Percentiles rank a stretch among this genome's conserved stretches.
These are phyloP conservation scores for Oceanites oceanicus DNA, from an alignment of 2,113 vertebrate genomes.

Conservation along the genomic window DNA sequence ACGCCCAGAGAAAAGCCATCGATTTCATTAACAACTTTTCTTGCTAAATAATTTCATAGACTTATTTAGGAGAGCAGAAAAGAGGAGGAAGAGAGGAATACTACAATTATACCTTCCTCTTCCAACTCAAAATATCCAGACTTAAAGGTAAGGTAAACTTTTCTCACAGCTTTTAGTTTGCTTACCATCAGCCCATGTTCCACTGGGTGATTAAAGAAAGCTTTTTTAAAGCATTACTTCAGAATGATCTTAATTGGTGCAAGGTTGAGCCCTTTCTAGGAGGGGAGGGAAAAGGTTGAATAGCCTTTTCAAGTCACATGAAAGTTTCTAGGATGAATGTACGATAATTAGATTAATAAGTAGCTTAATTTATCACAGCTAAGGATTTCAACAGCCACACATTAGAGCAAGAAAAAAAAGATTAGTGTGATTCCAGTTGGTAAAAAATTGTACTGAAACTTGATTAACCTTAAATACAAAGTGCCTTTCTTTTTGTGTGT, in stretches of 20 bases:
- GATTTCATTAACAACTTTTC: constrained; percentile 44
- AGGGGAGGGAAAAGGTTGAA: constrained; percentile 87
- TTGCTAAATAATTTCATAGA: constrained; percentile 63
- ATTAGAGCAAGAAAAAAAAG: constrained; percentile 90
- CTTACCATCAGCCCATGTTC: constrained; percentile 77
- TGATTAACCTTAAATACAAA: constrained; percentile 94
- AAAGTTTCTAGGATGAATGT: constrained; percentile 98
- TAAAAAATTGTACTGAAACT: constrained; percentile 87
- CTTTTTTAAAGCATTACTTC: constrained; percentile 87
- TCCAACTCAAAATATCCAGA: constrained; percentile 67
- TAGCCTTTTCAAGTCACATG: constrained; percentile 97
- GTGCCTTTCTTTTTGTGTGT: constrained; percentile 83
- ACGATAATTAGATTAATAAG: constrained; percentile 99
- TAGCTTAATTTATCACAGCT: constrained; percentile 99
- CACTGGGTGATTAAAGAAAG: constrained; percentile 80
- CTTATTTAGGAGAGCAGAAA: constrained; percentile 61
- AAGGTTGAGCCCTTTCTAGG: constrained; percentile 86
- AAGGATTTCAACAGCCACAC: constrained; percentile 97
- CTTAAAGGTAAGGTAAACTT: constrained; percentile 78
- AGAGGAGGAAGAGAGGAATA: constrained; percentile 59
- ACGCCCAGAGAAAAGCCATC: constrained; percentile 27
- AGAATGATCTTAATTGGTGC: constrained; percentile 94
- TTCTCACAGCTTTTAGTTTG: constrained; percentile 78
- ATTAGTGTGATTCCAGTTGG: constrained; percentile 90
- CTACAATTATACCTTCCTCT: constrained; percentile 61